These are phyloP conservation scores for Syritta pipiens DNA, from an alignment of 2,888 invertebrate species.

Conservation along the genomic window DNA sequence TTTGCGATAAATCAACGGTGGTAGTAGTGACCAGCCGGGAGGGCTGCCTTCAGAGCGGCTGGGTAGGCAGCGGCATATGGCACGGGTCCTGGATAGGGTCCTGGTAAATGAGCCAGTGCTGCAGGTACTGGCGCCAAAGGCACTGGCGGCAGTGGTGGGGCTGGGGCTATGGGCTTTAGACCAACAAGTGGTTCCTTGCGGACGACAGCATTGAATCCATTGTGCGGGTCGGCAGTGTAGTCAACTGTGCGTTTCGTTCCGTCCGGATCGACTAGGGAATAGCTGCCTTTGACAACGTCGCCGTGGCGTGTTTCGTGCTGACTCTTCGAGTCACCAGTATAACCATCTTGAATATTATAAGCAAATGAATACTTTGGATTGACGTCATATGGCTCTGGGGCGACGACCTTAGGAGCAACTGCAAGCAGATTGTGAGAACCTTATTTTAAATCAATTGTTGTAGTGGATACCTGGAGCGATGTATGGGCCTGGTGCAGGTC, in stretches of 20 bases:
- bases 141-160: conserved; percentile 66
- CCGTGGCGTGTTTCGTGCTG: conserved; percentile 84
- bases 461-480: conserved; percentile 74
- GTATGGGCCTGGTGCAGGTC: conserved; percentile 69
- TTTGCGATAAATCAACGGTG: conserved; percentile 5
- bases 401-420: conserved; percentile 73
- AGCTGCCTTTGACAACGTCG: conserved; percentile 83
- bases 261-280: conserved; percentile 81
- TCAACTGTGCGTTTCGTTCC: conserved; percentile 84
- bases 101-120: conserved; percentile 40
- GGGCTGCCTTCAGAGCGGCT: conserved; percentile 1
- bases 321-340: conserved; percentile 80
- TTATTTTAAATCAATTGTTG: too few species aligned
- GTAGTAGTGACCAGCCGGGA: conserved; percentile 19
- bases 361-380: conserved; percentile 80
- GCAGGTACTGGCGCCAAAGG: conserved; percentile 50
- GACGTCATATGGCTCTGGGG: conserved; percentile 77
- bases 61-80: conserved; percentile 19
- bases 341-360: conserved; percentile 80
- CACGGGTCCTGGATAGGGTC: neutral
- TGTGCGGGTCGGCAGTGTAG: conserved; percentile 81
- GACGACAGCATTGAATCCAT: conserved; percentile 79
- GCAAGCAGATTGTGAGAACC: too few species aligned
- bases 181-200: conserved; percentile 77
- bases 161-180: conserved; percentile 72